phyloP scores from a whole-genome alignment of 2,797 vertebrate genomes.

The Sebastes itinus region DNA sequence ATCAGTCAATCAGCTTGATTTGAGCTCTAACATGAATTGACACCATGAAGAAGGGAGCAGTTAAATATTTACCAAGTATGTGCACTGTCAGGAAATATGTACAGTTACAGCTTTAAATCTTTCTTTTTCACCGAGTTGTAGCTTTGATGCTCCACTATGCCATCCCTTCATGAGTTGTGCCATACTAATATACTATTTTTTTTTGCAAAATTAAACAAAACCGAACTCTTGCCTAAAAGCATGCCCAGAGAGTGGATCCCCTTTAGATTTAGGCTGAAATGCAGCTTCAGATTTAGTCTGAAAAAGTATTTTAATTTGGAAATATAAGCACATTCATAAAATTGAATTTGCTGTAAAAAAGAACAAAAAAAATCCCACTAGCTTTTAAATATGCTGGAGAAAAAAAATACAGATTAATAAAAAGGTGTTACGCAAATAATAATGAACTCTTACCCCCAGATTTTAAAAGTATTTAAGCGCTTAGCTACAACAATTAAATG shows the following conservation, averaged over 20 bases:
- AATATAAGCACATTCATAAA: conserved; percentile 27
- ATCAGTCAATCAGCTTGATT: conserved; percentile 16
- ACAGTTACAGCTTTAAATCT: conserved; percentile 1
- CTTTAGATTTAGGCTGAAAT: conserved; percentile 19
- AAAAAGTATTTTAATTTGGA: conserved; percentile 33
- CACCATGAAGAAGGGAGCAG: conserved; percentile 26
- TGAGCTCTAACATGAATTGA: conserved; percentile 19
- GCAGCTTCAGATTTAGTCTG: conserved; percentile 25
- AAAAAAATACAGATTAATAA: background rate
- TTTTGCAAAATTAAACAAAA: conserved; percentile 14
- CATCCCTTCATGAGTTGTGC: conserved; percentile 41
- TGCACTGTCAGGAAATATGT: conserved; percentile 25
- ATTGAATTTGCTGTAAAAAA: background rate
- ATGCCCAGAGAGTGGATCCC: conserved; percentile 3
- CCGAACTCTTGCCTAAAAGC: conserved; percentile 1
- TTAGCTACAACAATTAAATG: conserved; percentile 68
- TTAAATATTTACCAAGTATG: conserved; percentile 13
- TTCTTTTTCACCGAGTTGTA: background rate
- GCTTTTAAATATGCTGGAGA: background rate
- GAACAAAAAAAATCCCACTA: background rate
- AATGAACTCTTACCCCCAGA: conserved; percentile 28
- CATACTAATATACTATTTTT: conserved; percentile 27
- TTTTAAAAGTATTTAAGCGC: conserved; percentile 60
- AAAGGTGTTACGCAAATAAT: conserved; percentile 23
- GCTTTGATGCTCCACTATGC: conserved; percentile 13